Conservation (phyloP, 1,140 invertebrate genomes). For the Zophobas morio region DNA sequence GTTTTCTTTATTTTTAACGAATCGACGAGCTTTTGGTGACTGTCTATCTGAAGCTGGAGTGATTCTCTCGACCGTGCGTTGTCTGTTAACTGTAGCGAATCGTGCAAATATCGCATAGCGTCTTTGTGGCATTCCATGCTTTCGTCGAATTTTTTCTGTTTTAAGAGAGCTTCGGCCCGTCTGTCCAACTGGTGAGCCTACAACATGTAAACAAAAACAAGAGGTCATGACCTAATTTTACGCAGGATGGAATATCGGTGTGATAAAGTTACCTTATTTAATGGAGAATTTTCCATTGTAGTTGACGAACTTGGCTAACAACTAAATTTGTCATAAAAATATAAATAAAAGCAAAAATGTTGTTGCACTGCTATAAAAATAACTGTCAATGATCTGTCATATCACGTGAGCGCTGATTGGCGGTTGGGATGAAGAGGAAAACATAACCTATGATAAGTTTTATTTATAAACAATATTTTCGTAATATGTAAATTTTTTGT, state of each 20-base stretch:
- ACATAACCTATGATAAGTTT: no score
- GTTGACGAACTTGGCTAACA: not conserved
- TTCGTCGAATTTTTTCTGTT: conserved; percentile 58
- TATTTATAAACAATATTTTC: no score
- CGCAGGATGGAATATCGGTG: not conserved
- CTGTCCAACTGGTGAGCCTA: conserved; percentile 58
- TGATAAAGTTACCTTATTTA: conserved; percentile 46
- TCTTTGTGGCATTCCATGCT: conserved; percentile 58
- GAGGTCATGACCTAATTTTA: conserved; percentile 17
- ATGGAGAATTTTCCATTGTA: conserved; percentile 44
- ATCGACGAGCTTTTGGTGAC: conserved; percentile 59
- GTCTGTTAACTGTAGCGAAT: conserved; percentile 48
- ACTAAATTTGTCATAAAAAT: conserved; percentile 1
- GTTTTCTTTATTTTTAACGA: conserved; percentile 55
- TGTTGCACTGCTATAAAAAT: not conserved
- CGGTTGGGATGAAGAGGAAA: no score
- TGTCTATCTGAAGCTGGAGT: conserved; percentile 55
- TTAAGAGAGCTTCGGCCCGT: conserved; percentile 52
- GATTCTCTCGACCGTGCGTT: conserved; percentile 53
- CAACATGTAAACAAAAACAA: conserved; percentile 40
- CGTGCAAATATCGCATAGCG: conserved; percentile 49
- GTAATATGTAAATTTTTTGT: no score
- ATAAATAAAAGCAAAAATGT: conserved; percentile 1
- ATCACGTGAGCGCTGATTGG: no score
- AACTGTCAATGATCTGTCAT: not conserved